phyloP scores from a whole-genome alignment of 1,140 invertebrate species.

The Pseudomyrmex pallidus region DNA sequence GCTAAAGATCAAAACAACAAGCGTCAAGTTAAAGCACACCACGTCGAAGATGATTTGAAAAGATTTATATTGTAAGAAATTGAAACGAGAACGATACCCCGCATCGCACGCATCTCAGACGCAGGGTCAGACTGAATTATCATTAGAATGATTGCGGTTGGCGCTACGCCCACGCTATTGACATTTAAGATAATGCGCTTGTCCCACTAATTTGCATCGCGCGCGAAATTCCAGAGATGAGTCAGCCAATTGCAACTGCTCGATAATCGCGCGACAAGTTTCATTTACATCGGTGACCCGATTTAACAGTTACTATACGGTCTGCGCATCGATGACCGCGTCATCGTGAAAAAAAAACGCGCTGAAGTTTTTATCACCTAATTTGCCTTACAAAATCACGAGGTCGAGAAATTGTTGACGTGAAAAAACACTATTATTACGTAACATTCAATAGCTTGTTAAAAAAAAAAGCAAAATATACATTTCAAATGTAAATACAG shows the following conservation, averaged over 20 bases:
- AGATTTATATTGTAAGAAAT: not conserved
- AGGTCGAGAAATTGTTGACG: not conserved
- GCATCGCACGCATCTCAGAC: constrained; percentile 7
- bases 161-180: constrained; percentile 57
- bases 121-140: constrained; percentile 55
- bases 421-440: not conserved
- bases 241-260: constrained; percentile 52
- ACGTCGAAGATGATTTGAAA: not conserved
- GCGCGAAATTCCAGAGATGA: constrained; percentile 57
- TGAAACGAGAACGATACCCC: constrained; percentile 1
- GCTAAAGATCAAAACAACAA: not conserved
- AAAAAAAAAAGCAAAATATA: too few species aligned
- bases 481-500: not conserved
- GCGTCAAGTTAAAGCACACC: too few species aligned
- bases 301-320: constrained; percentile 51
- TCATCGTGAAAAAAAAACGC: not conserved
- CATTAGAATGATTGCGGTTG: constrained; percentile 32
- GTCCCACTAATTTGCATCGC: constrained; percentile 55
- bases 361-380: constrained; percentile 29
- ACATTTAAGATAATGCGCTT: constrained; percentile 24
- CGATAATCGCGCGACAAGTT: constrained; percentile 32
- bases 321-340: not conserved
- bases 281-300: not conserved
- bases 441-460: not conserved
- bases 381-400: not conserved